A percentile compares a stretch with the other conserved stretches of the same genome.
Evolutionary conservation across 2,797 vertebrate genomes (phyloP).

Genomic region (Pseudomugil tenellus): DNA sequence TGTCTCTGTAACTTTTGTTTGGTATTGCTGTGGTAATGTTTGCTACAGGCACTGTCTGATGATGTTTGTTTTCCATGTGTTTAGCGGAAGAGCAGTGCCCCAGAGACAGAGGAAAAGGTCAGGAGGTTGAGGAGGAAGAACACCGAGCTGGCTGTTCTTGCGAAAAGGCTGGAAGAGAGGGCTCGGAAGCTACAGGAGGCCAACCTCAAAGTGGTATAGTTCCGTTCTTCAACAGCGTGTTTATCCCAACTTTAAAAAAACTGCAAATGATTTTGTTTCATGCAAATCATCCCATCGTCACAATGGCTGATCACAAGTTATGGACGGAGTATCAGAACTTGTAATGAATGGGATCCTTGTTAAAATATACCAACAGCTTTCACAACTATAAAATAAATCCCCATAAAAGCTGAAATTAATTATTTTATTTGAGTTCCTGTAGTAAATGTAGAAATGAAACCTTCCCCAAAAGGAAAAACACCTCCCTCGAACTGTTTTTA

Average conservation of each 20-base stretch:
- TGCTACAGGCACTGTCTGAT: slow-evolving; percentile 37
- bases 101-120: slow-evolving; percentile 97
- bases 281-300: slow-evolving; percentile 27
- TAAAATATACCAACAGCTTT: slow-evolving; percentile 2
- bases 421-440: background rate
- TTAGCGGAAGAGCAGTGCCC: slow-evolving; percentile 94
- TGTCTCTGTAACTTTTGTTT: slow-evolving; percentile 25
- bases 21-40: slow-evolving; percentile 25
- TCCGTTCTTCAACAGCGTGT: background rate
- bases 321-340: slow-evolving; percentile 9
- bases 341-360: slow-evolving; percentile 54
- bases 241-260: slow-evolving; percentile 18
- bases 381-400: slow-evolving; percentile 32
- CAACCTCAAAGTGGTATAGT: slow-evolving; percentile 92
- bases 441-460: background rate
- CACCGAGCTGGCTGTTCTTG: slow-evolving; percentile 93
- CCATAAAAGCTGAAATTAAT: background rate
- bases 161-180: slow-evolving; percentile 95
- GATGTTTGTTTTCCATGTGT: slow-evolving; percentile 44
- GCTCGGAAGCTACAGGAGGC: slow-evolving; percentile 96
- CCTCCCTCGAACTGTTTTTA: too few relatives aligned
- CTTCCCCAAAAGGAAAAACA: too few relatives aligned
- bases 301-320: slow-evolving; percentile 33
- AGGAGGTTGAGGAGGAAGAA: slow-evolving; percentile 95
- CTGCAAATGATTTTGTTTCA: background rate